Percentiles rank a stretch among this genome's conserved stretches.
These are phyloP conservation scores for Brachyptera putata DNA, from an alignment of 2,888 invertebrate species.

Conservation along the genomic window DNA sequence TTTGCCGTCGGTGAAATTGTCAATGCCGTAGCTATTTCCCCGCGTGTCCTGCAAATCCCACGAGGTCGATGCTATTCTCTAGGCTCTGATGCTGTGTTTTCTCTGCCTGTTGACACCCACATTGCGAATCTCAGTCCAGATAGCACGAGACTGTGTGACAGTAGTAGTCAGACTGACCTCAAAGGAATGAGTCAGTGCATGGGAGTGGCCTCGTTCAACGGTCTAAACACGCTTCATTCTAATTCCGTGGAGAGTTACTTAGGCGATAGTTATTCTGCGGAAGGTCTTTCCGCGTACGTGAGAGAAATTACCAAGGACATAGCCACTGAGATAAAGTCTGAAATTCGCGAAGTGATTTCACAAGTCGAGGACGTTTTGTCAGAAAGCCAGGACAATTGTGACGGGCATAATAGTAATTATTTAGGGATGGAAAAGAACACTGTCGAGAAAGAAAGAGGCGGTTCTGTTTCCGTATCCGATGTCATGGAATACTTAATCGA, in stretches of 20 bases:
- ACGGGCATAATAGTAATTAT: neutral
- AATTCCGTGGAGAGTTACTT: neutral
- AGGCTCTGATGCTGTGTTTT: slow-evolving; percentile 2
- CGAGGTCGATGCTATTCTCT: slow-evolving; percentile 23
- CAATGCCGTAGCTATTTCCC: slow-evolving; percentile 36
- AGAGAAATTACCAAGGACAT: slow-evolving; percentile 74
- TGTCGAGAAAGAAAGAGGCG: slow-evolving; percentile 46
- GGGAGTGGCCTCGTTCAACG: slow-evolving; percentile 47
- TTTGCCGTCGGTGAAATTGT: slow-evolving; percentile 67
- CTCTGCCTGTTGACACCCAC: slow-evolving; percentile 40
- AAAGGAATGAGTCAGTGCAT: slow-evolving; percentile 55
- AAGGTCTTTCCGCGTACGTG: slow-evolving; percentile 69
- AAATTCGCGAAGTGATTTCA: slow-evolving; percentile 74
- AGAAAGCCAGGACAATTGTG: slow-evolving; percentile 44
- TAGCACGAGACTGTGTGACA: slow-evolving; percentile 55
- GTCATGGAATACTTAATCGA: slow-evolving; percentile 75
- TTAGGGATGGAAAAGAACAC: neutral
- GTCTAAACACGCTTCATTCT: slow-evolving; percentile 41
- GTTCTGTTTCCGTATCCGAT: slow-evolving; percentile 69
- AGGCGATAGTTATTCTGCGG: slow-evolving; percentile 39
- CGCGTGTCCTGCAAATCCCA: neutral
- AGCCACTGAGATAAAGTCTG: slow-evolving; percentile 76
- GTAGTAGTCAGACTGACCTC: slow-evolving; percentile 69
- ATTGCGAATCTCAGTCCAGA: slow-evolving; percentile 44
- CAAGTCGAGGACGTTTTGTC: slow-evolving; percentile 74